These are phyloP conservation scores for Dynastes hyllus DNA, from an alignment of 2,888 invertebrate species.

Conservation along the genomic window DNA sequence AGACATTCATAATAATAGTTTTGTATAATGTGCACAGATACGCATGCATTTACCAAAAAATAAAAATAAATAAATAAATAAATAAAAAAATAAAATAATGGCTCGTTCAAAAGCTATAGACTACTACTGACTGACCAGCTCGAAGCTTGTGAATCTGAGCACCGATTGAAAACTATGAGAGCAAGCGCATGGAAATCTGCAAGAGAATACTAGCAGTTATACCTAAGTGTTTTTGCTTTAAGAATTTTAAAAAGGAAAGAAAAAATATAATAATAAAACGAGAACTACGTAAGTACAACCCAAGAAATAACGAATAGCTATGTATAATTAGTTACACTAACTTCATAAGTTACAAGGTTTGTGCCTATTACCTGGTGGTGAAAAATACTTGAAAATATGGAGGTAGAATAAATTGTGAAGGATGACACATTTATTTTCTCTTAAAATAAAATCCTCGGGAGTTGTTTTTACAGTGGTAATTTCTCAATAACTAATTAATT, in stretches of 20 bases:
- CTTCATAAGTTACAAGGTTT: background rate
- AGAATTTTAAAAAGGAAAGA: constrained; percentile 14
- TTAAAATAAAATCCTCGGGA: no score
- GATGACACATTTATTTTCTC: no score
- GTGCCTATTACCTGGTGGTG: no score
- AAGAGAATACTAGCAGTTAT: constrained; percentile 74
- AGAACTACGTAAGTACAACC: background rate
- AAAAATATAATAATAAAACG: constrained; percentile 5
- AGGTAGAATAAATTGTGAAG: no score
- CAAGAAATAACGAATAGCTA: no score
- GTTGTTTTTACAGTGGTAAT: no score
- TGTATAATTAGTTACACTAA: background rate
- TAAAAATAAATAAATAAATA: constrained; percentile 2
- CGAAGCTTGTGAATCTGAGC: constrained; percentile 72
- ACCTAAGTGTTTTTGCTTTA: constrained; percentile 53
- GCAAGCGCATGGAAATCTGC: constrained; percentile 86
- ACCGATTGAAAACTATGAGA: constrained; percentile 82
- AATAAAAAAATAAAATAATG: constrained; percentile 26
- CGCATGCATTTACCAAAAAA: constrained; percentile 29
- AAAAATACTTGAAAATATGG: no score
- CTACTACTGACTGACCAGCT: constrained; percentile 69
- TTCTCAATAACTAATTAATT: no score
- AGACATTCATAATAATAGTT: constrained; percentile 1
- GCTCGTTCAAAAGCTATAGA: constrained; percentile 55
- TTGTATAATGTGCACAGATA: constrained; percentile 16